Base-by-base conservation (phyloP, 2,113 vertebrate species). In the Lathamus discolor region DNA sequence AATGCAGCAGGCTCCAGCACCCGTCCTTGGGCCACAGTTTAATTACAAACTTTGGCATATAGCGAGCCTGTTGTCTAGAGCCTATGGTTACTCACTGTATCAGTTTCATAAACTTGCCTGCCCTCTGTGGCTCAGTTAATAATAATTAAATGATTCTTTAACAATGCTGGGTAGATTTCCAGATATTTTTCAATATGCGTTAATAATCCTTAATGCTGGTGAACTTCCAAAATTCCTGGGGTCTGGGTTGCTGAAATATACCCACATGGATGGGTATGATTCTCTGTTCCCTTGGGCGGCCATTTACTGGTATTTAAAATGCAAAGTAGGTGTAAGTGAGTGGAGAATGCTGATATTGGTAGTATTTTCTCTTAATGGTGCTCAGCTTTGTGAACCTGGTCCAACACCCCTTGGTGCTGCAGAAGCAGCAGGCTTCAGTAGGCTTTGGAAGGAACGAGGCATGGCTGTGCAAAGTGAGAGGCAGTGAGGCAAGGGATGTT, bases 121-220 rank as follows among this genome's bases (percentile, higher is more conserved):
- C 77, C 93, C 91, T 88, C 90, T 9, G 49, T 95, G 95, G 95
- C 93, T 96, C 97, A 96, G 82, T 93, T 96, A 93, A 95, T 95
- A 96, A 90, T 93, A 96, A 97, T 94, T 95, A 96, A 96, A 88
- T 88, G 83, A 96, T 90, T 94, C 91, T 82, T 90, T 90, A 92
- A 96, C 95, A 94, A 85, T 90, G 66, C 87, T 37, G 91, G 91
- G 83, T 55, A 95, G 84, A 85, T 96, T 88, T 95, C 95, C 96
- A 96, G 94, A 86, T 82, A 44, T 89, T 92, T 92, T 96, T 91
- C 96, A 95, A 77, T 96, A 57, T 81, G 64, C 61, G 29, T 93
- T 96, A 96, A 96, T 95, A 97, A 87, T 29, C 52, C 83, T 75
- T 46, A 11, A 61, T 5, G 83, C 74, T 95, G 95, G 96, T 86